Conservation (phyloP, 2,113 vertebrate genomes). For the Bagarius yarrelli region DNA sequence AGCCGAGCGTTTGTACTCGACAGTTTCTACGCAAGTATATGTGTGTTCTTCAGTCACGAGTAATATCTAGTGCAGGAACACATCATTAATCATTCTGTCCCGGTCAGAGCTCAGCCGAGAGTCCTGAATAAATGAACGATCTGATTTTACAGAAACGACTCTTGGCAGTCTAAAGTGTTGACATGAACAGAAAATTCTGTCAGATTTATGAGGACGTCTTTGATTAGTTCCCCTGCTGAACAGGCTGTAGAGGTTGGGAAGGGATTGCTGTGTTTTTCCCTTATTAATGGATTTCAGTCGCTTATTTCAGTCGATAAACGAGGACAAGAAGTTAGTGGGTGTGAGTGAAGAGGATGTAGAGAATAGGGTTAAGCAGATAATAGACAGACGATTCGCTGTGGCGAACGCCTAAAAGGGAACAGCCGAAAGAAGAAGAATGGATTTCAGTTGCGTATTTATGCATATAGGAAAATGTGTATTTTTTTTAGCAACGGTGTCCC, state of each 20-base stretch:
- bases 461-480: neutral
- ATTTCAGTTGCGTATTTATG: no score
- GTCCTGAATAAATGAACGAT: constrained; percentile 2
- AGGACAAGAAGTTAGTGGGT: no score
- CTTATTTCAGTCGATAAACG: no score
- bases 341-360: no score
- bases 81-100: constrained; percentile 11
- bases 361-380: no score
- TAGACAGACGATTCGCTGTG: no score
- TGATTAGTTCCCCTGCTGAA: neutral
- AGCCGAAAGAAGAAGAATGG: no score
- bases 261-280: neutral
- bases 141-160: neutral
- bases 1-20: no score
- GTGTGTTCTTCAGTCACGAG: neutral
- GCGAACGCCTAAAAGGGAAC: no score
- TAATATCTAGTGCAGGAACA: neutral
- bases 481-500: neutral
- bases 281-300: neutral
- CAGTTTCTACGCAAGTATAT: neutral
- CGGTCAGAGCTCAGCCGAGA: neutral
- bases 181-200: constrained; percentile 4
- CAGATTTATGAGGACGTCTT: constrained; percentile 1
- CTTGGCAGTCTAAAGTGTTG: neutral
- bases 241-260: neutral